Base-by-base conservation (phyloP, 2,797 vertebrate species). In the Notoglanidium macrostoma region DNA sequence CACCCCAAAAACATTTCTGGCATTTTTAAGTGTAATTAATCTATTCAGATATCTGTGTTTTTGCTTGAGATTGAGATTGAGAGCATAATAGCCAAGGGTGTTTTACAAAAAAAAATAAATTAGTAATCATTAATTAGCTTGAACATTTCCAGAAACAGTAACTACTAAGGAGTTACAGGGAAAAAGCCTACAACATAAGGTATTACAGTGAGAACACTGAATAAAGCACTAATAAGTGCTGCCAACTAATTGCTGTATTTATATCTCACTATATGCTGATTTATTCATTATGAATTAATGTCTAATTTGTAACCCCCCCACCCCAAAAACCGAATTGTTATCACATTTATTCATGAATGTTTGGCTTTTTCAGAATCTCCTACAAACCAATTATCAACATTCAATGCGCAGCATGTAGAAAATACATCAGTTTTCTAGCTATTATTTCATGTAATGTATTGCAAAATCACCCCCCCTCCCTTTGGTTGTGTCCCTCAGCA, bases 391-490 rank as follows among this genome's bases (percentile, higher is more conserved):
- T 81, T 81, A 63, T 63, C 23, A 81, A 63, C 9, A 81, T n/a
- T 7, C 32, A 73, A 8, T 65, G 63, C 79, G 44, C 32, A 63
- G 54, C 32, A 68, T 74, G 57, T 70, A 46, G 46, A 68, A 61
- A 85, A 80, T 57, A 55, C 59, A 74, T 87, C n/a, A 70, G 32
- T 82, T 55, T 23, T 87, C 72, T 19, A 35, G n/a, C 59, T 67
- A 51, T 86, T 89, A 35, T 63, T 51, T 68, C 46, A 85, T 87
- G 40, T 87, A 61, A 46, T 32, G 68, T 74, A 85, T 49, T 57
- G 35, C 46, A 83, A 79, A 72, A 26, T 65, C 44, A 78, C 74
- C 68, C 61, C 15, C 46, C n/a, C 61, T 26, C 46, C 17, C 84
- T 23, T 32, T 23, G 15, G 5, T 21, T 9, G 5, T 68, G 29